phyloP scores from a whole-genome alignment of 1,140 invertebrate genomes.

The Drosophila fuyamai region DNA sequence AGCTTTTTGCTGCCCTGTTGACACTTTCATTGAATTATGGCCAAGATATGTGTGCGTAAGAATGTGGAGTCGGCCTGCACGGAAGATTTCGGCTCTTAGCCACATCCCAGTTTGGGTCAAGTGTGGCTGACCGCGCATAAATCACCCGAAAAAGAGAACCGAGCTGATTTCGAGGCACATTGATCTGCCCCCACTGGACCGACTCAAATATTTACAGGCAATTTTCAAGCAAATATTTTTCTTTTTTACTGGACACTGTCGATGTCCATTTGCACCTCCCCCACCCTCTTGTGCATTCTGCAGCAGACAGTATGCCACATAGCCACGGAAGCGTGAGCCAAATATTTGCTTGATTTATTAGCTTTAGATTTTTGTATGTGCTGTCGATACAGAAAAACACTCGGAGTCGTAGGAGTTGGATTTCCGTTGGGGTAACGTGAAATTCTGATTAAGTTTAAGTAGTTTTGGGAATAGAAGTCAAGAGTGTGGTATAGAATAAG shows the following conservation, averaged over 20 bases:
- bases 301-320: slow-evolving; percentile 13
- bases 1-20: slow-evolving; percentile 55
- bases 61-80: slow-evolving; percentile 28
- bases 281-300: slow-evolving; percentile 15
- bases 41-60: slow-evolving; percentile 41
- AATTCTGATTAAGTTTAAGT: slow-evolving; percentile 28
- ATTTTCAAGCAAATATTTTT: slow-evolving; percentile 79
- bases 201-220: slow-evolving; percentile 71
- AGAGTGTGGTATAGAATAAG: background rate
- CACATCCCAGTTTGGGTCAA: slow-evolving; percentile 47
- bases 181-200: slow-evolving; percentile 15
- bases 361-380: slow-evolving; percentile 58
- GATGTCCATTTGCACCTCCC: slow-evolving; percentile 64
- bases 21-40: slow-evolving; percentile 79
- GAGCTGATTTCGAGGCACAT: slow-evolving; percentile 28
- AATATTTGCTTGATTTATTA: slow-evolving; percentile 84
- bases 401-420: slow-evolving; percentile 42
- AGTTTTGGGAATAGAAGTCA: slow-evolving; percentile 12
- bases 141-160: slow-evolving; percentile 55
- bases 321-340: slow-evolving; percentile 77
- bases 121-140: slow-evolving; percentile 74
- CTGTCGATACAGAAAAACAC: slow-evolving; percentile 41
- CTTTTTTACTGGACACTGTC: slow-evolving; percentile 54
- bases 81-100: slow-evolving; percentile 1
- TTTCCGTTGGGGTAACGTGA: slow-evolving; percentile 21